Base-by-base conservation (phyloP, 2,888 invertebrate species). In the Diploptera punctata region DNA sequence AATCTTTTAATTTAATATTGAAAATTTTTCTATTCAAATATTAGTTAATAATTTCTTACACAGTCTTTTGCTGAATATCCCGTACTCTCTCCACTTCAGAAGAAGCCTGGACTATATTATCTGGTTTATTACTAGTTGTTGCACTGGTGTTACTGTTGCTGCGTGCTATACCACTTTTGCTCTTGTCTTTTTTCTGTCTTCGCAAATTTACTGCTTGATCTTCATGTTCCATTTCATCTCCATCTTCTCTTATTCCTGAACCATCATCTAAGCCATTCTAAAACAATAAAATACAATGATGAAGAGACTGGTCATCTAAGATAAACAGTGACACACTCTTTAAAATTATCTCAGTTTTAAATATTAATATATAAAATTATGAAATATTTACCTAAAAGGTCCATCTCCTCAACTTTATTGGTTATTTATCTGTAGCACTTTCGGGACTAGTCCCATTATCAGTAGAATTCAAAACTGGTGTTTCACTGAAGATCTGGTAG, bases 181-280 rank as follows among this genome's bases (percentile, higher is more conserved):
- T 47, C 7, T 43, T 65, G 16, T 54, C 67, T 43, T 52, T 52
- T 24, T 68, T 68, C 60, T 74, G 74, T 38, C 71, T 62, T 10
- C 71, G 62, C 19, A 71, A 33, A 26, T 74, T 72, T n/a, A 71
- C 68, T 10, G 71, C 68, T 43, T 74, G 71, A n/a, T 73, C 73
- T 44, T 73, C 67, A n/a, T 26, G 26, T 18, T 57, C 71, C 10
- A 26, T 1, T 1, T 67, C 67, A 24, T 52, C 62, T 10, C 26
- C 60, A 19, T 62, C 65, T 24, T 67, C 19, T 47, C 43, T 18
- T 24, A 21, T 10, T 18, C 24, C 65, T 18, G 29, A 21, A 13
- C 16, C 44, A 9, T 29, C 49, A 21, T 61, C 67, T 31, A 31
- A 38, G 1, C 67, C 68, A 44, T 44, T 67, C 67, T 67, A 21